These are phyloP conservation scores for Andrena cerasifolii DNA, from an alignment of 1,140 invertebrate genomes.

Conservation along the genomic window DNA sequence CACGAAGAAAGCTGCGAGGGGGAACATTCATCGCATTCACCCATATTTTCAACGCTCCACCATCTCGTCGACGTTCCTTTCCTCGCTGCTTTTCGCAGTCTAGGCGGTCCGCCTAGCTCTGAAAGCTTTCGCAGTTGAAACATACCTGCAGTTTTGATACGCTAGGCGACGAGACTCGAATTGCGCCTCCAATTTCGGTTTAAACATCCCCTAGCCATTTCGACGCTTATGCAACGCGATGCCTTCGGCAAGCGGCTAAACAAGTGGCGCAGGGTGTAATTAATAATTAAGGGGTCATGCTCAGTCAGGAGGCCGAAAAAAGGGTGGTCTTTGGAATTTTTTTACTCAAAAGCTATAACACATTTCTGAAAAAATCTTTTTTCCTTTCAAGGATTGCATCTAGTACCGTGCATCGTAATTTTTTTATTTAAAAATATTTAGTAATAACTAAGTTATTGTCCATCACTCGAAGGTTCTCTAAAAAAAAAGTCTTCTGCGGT, in stretches of 20 bases:
- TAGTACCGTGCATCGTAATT: too few relatives aligned
- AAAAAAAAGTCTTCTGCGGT: too few relatives aligned
- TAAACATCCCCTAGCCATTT: neutral
- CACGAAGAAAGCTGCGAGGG: neutral
- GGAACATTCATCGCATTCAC: conserved; percentile 36
- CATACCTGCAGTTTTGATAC: conserved; percentile 1
- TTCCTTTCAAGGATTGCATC: too few relatives aligned
- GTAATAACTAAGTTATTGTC: too few relatives aligned
- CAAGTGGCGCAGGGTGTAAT: neutral
- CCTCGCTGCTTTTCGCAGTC: neutral
- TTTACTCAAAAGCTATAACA: too few relatives aligned
- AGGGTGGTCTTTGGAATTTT: too few relatives aligned
- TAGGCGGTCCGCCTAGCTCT: neutral
- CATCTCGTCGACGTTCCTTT: conserved; percentile 21
- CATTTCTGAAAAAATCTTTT: too few relatives aligned
- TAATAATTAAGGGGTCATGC: too few relatives aligned
- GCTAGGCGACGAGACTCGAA: neutral
- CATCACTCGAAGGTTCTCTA: too few relatives aligned
- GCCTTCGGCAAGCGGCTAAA: too few relatives aligned
- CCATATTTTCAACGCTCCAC: conserved; percentile 12
- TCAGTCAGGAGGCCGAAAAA: too few relatives aligned
- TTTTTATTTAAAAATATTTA: too few relatives aligned
- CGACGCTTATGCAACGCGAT: neutral
- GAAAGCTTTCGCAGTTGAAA: conserved; percentile 11
- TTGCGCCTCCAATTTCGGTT: neutral